Conservation (phyloP, 2,113 vertebrate genomes). For the Microcebus jonahi region DNA sequence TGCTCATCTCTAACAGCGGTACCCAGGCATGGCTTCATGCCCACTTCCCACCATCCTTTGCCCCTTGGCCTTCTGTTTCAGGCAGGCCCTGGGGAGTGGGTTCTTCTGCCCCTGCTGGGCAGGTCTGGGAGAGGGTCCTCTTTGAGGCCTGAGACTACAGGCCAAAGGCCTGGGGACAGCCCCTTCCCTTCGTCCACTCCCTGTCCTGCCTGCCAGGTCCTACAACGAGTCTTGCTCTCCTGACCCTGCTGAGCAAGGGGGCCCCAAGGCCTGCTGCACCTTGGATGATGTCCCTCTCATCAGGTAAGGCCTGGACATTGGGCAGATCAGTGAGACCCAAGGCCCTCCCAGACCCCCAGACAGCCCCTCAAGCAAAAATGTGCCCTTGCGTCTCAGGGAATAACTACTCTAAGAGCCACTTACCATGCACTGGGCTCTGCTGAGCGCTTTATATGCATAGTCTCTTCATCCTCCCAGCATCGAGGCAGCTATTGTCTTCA, state of each 20-base stretch:
- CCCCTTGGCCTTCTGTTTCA: conserved; percentile 39
- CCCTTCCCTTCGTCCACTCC: conserved; percentile 16
- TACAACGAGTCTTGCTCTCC: conserved; percentile 94
- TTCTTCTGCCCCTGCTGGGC: background rate
- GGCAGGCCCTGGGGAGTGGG: background rate
- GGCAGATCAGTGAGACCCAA: background rate
- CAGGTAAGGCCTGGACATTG: conserved; percentile 84
- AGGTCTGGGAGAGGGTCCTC: conserved; percentile 31
- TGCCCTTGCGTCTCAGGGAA: background rate
- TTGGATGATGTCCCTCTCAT: conserved; percentile 94
- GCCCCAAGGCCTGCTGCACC: conserved; percentile 94
- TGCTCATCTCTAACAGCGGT: conserved; percentile 54
- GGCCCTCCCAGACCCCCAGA: background rate
- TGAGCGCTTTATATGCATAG: background rate
- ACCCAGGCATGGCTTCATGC: conserved; percentile 52
- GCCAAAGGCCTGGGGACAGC: background rate
- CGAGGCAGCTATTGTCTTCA: background rate
- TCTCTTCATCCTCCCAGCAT: background rate
- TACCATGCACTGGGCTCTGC: background rate
- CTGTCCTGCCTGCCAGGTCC: conserved; percentile 81
- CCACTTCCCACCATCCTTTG: conserved; percentile 4
- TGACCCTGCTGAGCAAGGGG: conserved; percentile 90
- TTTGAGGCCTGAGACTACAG: background rate
- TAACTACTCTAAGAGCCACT: background rate
- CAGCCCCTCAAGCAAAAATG: background rate